Evolutionary conservation across 2,888 invertebrate genomes (phyloP), one percentile per base, ranked within the genome.

Genomic region (Apodemia mormo): DNA sequence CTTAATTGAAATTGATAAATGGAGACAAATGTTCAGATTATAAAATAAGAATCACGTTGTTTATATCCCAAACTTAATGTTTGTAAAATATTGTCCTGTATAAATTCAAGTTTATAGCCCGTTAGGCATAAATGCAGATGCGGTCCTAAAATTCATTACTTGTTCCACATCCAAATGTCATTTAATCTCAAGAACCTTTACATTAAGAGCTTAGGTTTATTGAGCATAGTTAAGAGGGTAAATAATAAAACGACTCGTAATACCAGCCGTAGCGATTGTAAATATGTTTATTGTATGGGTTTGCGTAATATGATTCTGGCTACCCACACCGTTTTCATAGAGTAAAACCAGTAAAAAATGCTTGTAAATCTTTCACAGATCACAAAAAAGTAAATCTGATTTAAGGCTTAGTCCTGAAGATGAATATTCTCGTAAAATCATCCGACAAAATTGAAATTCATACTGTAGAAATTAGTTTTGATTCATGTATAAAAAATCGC

Each of bases 61-160:
- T 10, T 58, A 12, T 29, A 58, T 58, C 30, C 29, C 9, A 22
- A 58, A 58, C 9, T 58, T 58, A 58, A 58, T 58, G 56, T 58
- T 58, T 30, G 56, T 30, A 6, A 58, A 30, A 58, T 29, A 58
- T 29, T 10, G 56, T 58, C 49, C 0, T 14, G n/a, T 30, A 58
- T 58, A 10, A 29, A 58, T 58, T 58, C 10, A 30, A 30, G 56
- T 58, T 58, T 58, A 58, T 58, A 30, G 56, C 29, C 49, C 29
- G 56, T 58, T 58, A 58, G 29, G 29, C 56, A 30, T 58, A 30
- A 58, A 58, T 58, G 22, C 56, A 30, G 56, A 58, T 58, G 56
- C 56, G 56, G 56, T 58, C 56, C 30, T 58, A 58, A 58, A 58
- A 58, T 58, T 58, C 56, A 29, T 58, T 58, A 30, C 56, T 12